Base-by-base conservation (phyloP, 2,888 invertebrate species). In the Idaea biselata region DNA sequence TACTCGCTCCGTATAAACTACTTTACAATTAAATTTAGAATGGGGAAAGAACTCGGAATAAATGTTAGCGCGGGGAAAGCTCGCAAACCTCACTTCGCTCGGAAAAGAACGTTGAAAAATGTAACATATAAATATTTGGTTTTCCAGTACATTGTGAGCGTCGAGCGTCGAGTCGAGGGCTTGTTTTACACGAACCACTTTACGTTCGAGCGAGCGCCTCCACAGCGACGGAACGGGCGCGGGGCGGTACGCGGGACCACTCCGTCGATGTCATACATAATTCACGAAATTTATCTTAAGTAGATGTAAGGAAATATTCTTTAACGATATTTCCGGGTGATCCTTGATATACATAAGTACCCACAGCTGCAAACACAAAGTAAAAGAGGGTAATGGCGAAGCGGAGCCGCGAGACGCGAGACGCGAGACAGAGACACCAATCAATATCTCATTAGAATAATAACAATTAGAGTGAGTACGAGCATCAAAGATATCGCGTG, bases 21-120 rank as follows among this genome's bases (percentile, higher is more conserved):
- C 62, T 67, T 68, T 67, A 64, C 68, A 68, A 71, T 71, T 68
- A 63, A 66, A 69, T 69, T 71, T 67, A 60, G 64, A 62, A 61
- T 61, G 63, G 64, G 65, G 57, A 63, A 68, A 69, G 66, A 69
- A 65, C 63, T 68, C 53, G 16, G 17, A 60, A 58, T 56, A 58
- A 65, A 64, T 64, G 64, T 60, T 59, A 17, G 57, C 17, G 60
- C 25, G 18, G 55, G 61, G 59, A 54, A 18, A 59, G 25, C 11
- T 59, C 57, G 17, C 54, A 1, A 16, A 59, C 59, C 44, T 44
- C 44, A 8, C 44, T 44, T 18, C 56, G 18, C 18, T 18, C 56
- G 56, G 55, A 56, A 56, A 18, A 7, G 56, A 56, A 18, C 2
- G 55, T 17, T 55, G 6, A 55, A 16, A 55, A 16, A 16, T 16